phyloP scores from a whole-genome alignment of 2,888 invertebrate genomes.

The Ophonus ardosiacus region DNA sequence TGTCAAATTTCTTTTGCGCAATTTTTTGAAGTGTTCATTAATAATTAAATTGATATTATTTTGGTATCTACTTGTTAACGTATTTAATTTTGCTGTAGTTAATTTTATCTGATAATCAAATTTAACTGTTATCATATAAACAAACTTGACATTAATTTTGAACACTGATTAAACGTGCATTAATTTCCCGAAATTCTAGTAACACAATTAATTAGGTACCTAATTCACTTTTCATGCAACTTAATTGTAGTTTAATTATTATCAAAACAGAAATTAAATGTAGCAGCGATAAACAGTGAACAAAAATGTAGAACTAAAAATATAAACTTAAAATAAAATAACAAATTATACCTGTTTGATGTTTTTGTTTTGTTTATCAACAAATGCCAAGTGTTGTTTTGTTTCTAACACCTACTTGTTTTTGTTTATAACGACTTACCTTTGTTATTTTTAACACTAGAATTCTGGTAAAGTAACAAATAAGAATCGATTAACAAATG shows the following conservation, averaged over 20 bases:
- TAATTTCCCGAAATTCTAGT: not conserved
- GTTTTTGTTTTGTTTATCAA: too few relatives aligned
- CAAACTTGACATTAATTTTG: not conserved
- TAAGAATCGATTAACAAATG: slow-evolving; percentile 29
- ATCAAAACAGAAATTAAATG: slow-evolving; percentile 22
- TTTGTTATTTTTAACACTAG: not conserved
- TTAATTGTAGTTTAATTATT: not conserved
- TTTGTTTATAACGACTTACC: not conserved
- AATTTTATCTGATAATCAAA: not conserved
- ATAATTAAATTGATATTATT: not conserved
- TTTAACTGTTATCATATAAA: not conserved
- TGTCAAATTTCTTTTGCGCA: too few relatives aligned
- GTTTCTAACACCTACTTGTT: too few relatives aligned
- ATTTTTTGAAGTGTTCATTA: not conserved
- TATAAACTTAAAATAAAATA: too few relatives aligned
- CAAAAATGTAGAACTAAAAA: too few relatives aligned
- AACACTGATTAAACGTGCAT: not conserved
- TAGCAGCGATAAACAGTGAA: not conserved
- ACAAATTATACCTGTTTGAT: too few relatives aligned
- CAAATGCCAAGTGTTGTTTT: too few relatives aligned
- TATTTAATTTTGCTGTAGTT: not conserved
- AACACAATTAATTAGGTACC: not conserved
- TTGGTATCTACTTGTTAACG: not conserved
- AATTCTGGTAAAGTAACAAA: slow-evolving; percentile 16
- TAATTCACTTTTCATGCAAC: not conserved